Evolutionary conservation across 2,888 invertebrate genomes (phyloP), one percentile per base, ranked within the genome.

Genomic region (Limenitis camilla): DNA sequence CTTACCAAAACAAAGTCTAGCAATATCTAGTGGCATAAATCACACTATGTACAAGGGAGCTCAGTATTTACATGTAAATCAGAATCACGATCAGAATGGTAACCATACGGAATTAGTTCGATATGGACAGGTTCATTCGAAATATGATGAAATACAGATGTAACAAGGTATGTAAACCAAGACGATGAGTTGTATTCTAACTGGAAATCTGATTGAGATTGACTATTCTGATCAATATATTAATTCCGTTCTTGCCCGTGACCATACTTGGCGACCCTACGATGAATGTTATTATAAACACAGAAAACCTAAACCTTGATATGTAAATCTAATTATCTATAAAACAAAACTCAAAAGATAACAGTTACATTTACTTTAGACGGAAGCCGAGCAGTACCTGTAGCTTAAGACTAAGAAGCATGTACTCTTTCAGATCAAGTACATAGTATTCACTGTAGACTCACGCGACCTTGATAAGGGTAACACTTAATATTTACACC

Each of bases 11-110:
- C 40, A 19, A 40, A 51, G 33, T 19, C 8, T 29, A 40, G 39
- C 31, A 45, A 51, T 45, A 45, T 35, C 44, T 40, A 40, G 32
- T n/a, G 27, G 11, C 35, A 45, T 35, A 51, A 51, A 35, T 45
- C 29, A 42, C 30, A 29, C 35, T 29, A 29, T 51, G 11, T 38
- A 11, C 19, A 19, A 29, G 45, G 44, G 40, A 51, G 7, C 28
- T 40, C 29, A 27, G 40, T 51, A 51, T 51, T 51, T 45, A 40
- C 32, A 51, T 51, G 50, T 40, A 45, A 51, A 51, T 51, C 39
- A 32, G 33, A 30, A 45, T 40, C 45, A 51, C 35, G 35, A 51
- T 44, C 33, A 33, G 44, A 45, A 51, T 51, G n/a, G 50, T 44
- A 28, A 50, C 40, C 40, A 39, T 50, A 40, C 35, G 39, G 44